Evolutionary conservation across 2,888 invertebrate species (phyloP).

Genomic region (Dioctria rufipes): DNA sequence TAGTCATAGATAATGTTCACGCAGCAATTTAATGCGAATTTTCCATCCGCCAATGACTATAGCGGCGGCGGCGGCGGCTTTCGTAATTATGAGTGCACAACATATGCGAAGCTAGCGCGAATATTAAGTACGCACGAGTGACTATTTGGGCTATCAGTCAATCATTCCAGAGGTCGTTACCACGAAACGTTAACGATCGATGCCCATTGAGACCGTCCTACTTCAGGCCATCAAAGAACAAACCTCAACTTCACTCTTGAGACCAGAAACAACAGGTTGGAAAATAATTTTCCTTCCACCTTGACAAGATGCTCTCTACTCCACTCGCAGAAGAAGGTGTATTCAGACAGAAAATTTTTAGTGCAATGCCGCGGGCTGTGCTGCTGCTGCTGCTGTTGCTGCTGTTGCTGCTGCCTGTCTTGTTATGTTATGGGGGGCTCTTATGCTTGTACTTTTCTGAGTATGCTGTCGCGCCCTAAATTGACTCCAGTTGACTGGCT

Average conservation of each 20-base stretch:
- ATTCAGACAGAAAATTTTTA: conserved; percentile 53
- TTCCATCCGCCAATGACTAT: conserved; percentile 3
- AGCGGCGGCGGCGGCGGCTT: not conserved
- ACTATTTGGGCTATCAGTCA: conserved; percentile 50
- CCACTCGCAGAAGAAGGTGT: conserved; percentile 22
- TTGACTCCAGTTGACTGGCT: conserved; percentile 52
- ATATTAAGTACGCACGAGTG: conserved; percentile 44
- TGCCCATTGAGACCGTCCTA: conserved; percentile 49
- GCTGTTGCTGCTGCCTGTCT: conserved; percentile 21
- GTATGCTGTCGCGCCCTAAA: conserved; percentile 51
- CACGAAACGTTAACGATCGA: conserved; percentile 48
- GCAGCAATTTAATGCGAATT: conserved; percentile 16
- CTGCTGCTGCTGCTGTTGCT: not conserved
- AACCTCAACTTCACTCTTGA: conserved; percentile 20
- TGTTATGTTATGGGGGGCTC: conserved; percentile 19
- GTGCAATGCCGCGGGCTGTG: conserved; percentile 50
- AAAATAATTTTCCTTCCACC: conserved; percentile 51
- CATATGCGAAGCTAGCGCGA: conserved; percentile 18
- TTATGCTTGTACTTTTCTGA: conserved; percentile 33
- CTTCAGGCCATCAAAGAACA: conserved; percentile 36
- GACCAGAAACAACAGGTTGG: conserved; percentile 48
- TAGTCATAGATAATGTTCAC: not conserved
- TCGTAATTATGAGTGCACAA: conserved; percentile 20
- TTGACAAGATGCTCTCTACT: conserved; percentile 39
- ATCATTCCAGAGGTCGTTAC: conserved; percentile 45